phyloP scores from a whole-genome alignment of 2,113 vertebrate genomes.

The Petrocephalus zakoni region DNA sequence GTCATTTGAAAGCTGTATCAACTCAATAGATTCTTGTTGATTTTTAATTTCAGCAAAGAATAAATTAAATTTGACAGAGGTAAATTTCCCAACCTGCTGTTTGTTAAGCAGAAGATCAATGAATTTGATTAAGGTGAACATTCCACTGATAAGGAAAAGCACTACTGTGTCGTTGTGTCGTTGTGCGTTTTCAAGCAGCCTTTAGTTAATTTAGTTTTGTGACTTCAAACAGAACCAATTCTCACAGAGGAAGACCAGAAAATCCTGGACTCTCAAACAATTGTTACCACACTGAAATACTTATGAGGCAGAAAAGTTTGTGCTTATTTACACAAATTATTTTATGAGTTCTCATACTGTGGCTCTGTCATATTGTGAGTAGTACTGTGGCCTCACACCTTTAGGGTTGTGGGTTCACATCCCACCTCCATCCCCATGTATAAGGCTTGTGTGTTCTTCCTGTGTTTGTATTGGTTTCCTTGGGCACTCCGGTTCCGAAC shows the following conservation, averaged over 20 bases:
- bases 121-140: constrained; percentile 12
- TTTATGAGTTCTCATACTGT: neutral
- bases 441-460: neutral
- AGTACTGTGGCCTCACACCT: neutral
- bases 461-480: neutral
- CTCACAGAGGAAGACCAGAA: neutral
- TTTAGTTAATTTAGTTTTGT: neutral
- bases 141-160: constrained; percentile 17
- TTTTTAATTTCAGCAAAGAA: constrained; percentile 23
- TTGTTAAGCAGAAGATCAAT: constrained; percentile 23
- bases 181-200: neutral
- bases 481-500: neutral
- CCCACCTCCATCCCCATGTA: neutral
- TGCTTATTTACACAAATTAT: neutral
- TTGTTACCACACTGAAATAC: neutral
- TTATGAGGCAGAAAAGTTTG: neutral
- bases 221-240: neutral
- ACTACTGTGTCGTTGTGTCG: neutral
- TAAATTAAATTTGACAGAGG: constrained; percentile 23
- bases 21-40: constrained; percentile 26
- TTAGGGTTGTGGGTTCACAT: neutral
- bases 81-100: constrained; percentile 15
- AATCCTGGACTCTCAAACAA: neutral
- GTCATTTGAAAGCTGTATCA: neutral
- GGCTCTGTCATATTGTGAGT: neutral